Evolutionary conservation across 2,113 vertebrate genomes (phyloP).

Genomic region (Cranoglanis bouderius): DNA sequence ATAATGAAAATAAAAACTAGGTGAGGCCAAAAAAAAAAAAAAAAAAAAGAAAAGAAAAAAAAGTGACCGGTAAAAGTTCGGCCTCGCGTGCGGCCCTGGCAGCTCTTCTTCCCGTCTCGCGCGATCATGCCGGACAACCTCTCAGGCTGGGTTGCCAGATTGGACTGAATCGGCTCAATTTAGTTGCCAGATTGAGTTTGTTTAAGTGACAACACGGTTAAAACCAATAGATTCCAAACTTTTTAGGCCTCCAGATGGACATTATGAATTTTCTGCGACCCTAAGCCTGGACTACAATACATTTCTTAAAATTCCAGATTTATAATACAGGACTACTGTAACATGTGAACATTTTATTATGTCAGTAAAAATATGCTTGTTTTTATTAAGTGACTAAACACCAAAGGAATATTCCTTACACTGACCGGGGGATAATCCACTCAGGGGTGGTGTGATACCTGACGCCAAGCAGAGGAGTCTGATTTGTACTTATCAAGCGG

Average conservation of each 20-base stretch:
- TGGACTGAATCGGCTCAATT: background rate
- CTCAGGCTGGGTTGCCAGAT: constrained; percentile 13
- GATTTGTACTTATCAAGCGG: too few relatives aligned
- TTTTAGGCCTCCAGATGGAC: background rate
- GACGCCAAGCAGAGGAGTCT: too few relatives aligned
- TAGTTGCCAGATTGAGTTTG: background rate
- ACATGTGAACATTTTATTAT: too few relatives aligned
- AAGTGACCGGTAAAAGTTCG: constrained; percentile 38
- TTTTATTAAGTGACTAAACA: too few relatives aligned
- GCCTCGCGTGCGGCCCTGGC: constrained; percentile 40
- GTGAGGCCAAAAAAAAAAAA: background rate
- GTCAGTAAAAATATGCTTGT: too few relatives aligned
- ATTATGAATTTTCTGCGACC: too few relatives aligned
- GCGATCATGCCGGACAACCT: background rate
- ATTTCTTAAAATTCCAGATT: too few relatives aligned
- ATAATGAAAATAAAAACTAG: background rate
- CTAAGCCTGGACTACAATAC: too few relatives aligned
- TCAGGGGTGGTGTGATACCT: too few relatives aligned
- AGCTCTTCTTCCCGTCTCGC: constrained; percentile 13
- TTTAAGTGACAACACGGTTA: background rate
- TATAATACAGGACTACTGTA: too few relatives aligned
- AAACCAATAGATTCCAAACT: background rate
- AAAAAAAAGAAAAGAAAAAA: background rate
- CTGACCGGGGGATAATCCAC: too few relatives aligned
- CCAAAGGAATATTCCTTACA: too few relatives aligned